phyloP scores from a whole-genome alignment of 1,140 invertebrate species.

The Scylla paramamosain region DNA sequence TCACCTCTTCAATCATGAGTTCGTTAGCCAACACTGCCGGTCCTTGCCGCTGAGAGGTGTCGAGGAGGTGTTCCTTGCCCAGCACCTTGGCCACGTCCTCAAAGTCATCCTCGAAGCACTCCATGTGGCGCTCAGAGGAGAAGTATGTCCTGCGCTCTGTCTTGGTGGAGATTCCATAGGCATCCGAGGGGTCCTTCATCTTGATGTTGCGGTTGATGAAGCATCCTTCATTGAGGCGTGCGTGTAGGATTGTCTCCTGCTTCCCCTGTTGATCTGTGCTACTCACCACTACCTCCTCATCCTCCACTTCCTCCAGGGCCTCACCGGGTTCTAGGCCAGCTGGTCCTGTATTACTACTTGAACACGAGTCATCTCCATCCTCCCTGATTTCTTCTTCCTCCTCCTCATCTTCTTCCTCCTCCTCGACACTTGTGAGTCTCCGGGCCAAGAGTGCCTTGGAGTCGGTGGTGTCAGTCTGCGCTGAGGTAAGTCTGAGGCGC shows the following conservation, averaged over 20 bases:
- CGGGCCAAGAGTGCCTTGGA: conserved; percentile 22
- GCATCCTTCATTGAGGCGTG: conserved; percentile 60
- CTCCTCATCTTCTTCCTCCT: conserved; percentile 67
- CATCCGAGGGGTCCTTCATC: conserved; percentile 40
- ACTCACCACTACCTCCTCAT: not conserved
- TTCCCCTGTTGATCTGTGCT: not conserved
- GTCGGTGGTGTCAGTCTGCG: conserved; percentile 11
- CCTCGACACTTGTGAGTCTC: conserved; percentile 64
- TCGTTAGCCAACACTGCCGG: conserved; percentile 65
- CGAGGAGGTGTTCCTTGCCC: conserved; percentile 57
- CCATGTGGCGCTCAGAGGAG: conserved; percentile 69
- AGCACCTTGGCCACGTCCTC: conserved; percentile 57
- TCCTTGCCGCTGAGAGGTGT: conserved; percentile 41
- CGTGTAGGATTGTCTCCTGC: conserved; percentile 13
- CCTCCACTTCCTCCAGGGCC: not conserved
- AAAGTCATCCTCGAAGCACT: conserved; percentile 75
- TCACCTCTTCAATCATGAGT: conserved; percentile 68
- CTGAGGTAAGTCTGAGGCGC: conserved; percentile 45
- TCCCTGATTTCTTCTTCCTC: conserved; percentile 32
- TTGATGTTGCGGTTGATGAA: conserved; percentile 72
- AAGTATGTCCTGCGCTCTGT: conserved; percentile 66
- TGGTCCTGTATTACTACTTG: not conserved
- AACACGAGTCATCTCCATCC: not conserved
- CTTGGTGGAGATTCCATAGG: conserved; percentile 57
- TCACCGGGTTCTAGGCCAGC: not conserved